Conservation (phyloP, 2,113 vertebrate genomes). For the Chiloscyllium plagiosum region DNA sequence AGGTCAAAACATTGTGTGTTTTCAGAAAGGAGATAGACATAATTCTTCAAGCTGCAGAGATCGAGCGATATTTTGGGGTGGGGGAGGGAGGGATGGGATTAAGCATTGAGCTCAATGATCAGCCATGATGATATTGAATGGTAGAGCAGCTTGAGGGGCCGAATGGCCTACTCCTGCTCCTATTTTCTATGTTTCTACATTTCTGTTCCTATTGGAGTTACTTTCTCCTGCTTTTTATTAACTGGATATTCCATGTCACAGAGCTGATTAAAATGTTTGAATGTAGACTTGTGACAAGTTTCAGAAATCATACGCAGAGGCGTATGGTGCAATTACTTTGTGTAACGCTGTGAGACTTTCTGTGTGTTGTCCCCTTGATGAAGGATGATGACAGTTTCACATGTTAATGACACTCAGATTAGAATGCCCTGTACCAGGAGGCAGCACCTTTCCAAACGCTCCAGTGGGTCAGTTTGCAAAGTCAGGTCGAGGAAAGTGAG, state of each 20-base stretch:
- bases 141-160: too few relatives aligned
- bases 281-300: not conserved
- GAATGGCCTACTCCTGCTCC: too few relatives aligned
- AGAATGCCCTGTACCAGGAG: not conserved
- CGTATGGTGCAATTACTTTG: not conserved
- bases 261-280: not conserved
- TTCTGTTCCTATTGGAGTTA: not conserved
- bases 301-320: conserved; percentile 3
- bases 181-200: too few relatives aligned
- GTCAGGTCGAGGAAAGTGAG: not conserved
- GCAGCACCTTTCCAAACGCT: too few relatives aligned
- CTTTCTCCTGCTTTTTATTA: not conserved
- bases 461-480: not conserved
- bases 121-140: too few relatives aligned
- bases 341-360: not conserved
- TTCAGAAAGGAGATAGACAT: too few relatives aligned
- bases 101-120: too few relatives aligned
- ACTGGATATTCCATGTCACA: not conserved
- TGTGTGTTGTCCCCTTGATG: not conserved
- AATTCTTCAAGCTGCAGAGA: too few relatives aligned
- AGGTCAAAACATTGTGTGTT: too few relatives aligned
- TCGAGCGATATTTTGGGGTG: too few relatives aligned
- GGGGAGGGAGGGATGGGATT: too few relatives aligned
- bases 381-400: not conserved
- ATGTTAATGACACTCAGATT: not conserved